A percentile compares a stretch with the other conserved stretches of the same genome.
Conservation (phyloP, 2,888 invertebrate genomes). For the Cyaniris semiargus region DNA sequence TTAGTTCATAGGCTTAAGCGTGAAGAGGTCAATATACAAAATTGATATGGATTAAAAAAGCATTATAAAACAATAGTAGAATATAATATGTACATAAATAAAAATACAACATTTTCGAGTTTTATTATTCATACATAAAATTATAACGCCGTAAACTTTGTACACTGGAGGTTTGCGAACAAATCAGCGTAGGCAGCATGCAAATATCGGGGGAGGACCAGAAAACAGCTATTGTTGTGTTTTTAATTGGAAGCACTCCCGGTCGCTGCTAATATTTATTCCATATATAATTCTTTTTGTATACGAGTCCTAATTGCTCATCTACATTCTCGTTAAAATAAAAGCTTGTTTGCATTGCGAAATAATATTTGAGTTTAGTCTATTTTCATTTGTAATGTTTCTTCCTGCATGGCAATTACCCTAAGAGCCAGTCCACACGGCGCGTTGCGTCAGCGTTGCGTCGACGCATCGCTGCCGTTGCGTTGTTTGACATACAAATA, state of each 20-base stretch:
- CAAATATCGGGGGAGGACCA: conserved; percentile 61
- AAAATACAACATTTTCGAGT: neutral
- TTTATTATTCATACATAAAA: conserved; percentile 56
- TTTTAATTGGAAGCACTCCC: conserved; percentile 67
- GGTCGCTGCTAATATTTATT: conserved; percentile 27
- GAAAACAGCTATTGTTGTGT: conserved; percentile 69
- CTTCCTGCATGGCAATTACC: neutral
- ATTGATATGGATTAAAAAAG: no score
- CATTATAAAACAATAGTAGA: neutral
- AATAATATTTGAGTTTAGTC: conserved; percentile 4
- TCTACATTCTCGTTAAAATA: conserved; percentile 28
- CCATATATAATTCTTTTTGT: conserved; percentile 26
- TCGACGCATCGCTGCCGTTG: no score
- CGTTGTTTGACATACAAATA: no score
- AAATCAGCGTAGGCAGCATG: conserved; percentile 67
- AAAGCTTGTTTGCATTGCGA: conserved; percentile 17
- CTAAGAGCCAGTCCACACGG: no score
- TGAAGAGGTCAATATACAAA: no score
- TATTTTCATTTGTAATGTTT: conserved; percentile 1
- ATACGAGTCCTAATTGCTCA: conserved; percentile 27
- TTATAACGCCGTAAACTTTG: conserved; percentile 51
- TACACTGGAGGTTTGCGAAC: conserved; percentile 57
- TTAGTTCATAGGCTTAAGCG: no score
- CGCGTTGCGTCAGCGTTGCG: no score
- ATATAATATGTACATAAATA: neutral